Conservation (phyloP, 2,888 invertebrate species). For the Drosophila maculinotata region DNA sequence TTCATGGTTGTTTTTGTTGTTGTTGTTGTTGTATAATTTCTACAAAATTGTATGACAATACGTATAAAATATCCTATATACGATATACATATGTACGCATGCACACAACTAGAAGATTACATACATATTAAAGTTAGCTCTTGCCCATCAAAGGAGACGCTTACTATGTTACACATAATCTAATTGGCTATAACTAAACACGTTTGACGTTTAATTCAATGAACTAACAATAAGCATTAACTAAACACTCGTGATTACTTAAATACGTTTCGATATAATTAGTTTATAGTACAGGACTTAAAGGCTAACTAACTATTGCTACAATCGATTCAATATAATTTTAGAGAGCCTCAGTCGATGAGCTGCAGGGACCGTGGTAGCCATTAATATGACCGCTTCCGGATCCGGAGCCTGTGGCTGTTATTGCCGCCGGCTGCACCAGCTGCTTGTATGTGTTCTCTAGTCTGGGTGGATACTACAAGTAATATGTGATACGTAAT, state of each 20-base stretch:
- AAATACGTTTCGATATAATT: constrained; percentile 6
- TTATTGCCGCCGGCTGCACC: constrained; percentile 60
- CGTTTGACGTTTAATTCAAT: constrained; percentile 72
- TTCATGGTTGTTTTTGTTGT: constrained; percentile 7
- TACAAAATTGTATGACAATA: constrained; percentile 69
- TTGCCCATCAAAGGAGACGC: constrained; percentile 35
- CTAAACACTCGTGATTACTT: constrained; percentile 38
- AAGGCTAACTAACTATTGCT: constrained; percentile 10
- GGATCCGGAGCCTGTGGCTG: constrained; percentile 24
- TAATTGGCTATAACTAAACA: constrained; percentile 71
- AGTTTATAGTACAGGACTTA: constrained; percentile 24
- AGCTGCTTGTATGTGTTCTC: constrained; percentile 69
- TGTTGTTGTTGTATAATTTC: constrained; percentile 59
- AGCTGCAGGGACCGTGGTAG: constrained; percentile 86
- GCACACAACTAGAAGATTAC: constrained; percentile 15
- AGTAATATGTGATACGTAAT: no score
- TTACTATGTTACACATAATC: constrained; percentile 78
- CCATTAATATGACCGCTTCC: constrained; percentile 45
- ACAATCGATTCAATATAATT: constrained; percentile 11
- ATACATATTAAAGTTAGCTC: constrained; percentile 28
- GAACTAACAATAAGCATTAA: constrained; percentile 53
- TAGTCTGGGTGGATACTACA: constrained; percentile 71
- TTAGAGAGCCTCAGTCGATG: constrained; percentile 86
- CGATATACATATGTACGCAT: constrained; percentile 7
- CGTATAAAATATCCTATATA: constrained; percentile 57